phyloP scores from a whole-genome alignment of 2,113 vertebrate species.

The Dinomys branickii region DNA sequence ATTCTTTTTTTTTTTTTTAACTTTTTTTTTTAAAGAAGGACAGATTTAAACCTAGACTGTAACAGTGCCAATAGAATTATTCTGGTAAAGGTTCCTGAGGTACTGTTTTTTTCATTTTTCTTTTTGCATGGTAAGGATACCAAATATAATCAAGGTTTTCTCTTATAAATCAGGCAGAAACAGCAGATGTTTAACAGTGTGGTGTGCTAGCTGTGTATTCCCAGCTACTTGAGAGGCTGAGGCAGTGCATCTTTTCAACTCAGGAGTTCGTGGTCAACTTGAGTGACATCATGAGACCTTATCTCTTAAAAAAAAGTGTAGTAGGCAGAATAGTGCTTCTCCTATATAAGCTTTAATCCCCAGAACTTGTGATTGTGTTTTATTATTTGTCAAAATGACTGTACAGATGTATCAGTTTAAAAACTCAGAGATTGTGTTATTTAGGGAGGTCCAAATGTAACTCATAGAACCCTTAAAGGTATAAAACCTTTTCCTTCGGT shows the following conservation, averaged over 20 bases:
- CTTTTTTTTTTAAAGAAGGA: no score
- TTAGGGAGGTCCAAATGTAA: not conserved
- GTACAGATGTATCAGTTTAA: not conserved
- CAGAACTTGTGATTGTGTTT: not conserved
- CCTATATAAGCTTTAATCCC: not conserved
- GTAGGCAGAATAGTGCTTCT: not conserved
- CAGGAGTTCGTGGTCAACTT: no score
- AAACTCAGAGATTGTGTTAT: not conserved
- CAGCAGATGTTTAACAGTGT: not conserved
- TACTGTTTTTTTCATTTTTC: not conserved
- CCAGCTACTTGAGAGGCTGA: not conserved
- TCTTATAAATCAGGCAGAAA: not conserved
- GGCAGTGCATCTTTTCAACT: not conserved
- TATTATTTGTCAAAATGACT: not conserved
- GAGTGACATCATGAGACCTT: not conserved
- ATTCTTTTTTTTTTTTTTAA: no score
- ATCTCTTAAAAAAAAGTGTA: not conserved
- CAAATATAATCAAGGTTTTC: not conserved
- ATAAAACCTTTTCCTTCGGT: not conserved
- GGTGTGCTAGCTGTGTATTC: not conserved
- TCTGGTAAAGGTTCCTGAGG: not conserved
- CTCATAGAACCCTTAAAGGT: not conserved
- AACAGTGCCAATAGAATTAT: not conserved
- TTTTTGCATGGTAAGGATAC: not conserved
- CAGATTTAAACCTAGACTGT: not conserved